Evolutionary conservation across 2,888 invertebrate species (phyloP).

Genomic region (Callimorpha dominula): DNA sequence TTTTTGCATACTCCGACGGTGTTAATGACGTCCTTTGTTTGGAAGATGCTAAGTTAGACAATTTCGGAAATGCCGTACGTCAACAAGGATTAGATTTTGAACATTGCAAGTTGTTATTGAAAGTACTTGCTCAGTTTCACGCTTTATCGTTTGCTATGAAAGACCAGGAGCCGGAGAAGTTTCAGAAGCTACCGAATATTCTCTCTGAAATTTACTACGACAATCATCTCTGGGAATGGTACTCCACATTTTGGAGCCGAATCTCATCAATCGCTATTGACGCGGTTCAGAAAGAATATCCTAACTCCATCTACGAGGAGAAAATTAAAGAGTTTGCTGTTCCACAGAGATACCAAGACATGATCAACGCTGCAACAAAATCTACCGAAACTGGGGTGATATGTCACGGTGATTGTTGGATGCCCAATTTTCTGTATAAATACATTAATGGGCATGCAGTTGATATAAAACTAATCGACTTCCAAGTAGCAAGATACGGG

Average conservation of each 20-base stretch:
- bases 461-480: conserved; percentile 89
- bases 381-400: conserved; percentile 17
- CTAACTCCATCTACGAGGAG: conserved; percentile 85
- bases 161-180: conserved; percentile 83
- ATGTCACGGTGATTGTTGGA: conserved; percentile 88
- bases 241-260: conserved; percentile 82
- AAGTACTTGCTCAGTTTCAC: conserved; percentile 86
- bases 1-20: conserved; percentile 83
- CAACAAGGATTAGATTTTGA: conserved; percentile 83
- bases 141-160: conserved; percentile 87
- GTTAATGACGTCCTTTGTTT: conserved; percentile 85
- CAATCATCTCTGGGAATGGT: conserved; percentile 86
- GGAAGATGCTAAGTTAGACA: conserved; percentile 82
- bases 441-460: conserved; percentile 60
- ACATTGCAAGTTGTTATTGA: conserved; percentile 82
- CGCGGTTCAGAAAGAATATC: conserved; percentile 88
- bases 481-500: conserved; percentile 88
- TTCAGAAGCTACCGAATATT: conserved; percentile 69
- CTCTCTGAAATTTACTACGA: conserved; percentile 87
- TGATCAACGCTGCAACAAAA: conserved; percentile 74
- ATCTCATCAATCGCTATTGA: conserved; percentile 86
- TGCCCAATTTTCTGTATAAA: conserved; percentile 89
- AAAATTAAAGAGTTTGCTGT: conserved; percentile 85
- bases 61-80: conserved; percentile 77
- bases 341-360: conserved; percentile 82